A percentile compares a stretch with the other conserved stretches of the same genome.
These are phyloP conservation scores for Uloborus diversus DNA, from an alignment of 1,140 invertebrate genomes.

Conservation along the genomic window DNA sequence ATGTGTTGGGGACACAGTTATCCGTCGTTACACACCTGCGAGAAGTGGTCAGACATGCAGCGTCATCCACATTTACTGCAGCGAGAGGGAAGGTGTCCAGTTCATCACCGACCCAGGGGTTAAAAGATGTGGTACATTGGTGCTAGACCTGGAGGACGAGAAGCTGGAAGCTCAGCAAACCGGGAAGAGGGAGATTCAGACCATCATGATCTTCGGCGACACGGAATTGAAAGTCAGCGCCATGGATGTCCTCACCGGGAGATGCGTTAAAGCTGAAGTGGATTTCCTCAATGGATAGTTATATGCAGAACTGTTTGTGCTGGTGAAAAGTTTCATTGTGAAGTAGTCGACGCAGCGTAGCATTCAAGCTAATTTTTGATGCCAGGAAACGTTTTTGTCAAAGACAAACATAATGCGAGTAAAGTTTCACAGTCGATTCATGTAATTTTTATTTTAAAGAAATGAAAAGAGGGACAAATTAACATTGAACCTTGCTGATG, in stretches of 20 bases:
- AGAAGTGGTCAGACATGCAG: conserved; percentile 66
- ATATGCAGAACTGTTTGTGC: too few relatives aligned
- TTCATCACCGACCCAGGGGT: conserved; percentile 71
- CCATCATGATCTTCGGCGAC: conserved; percentile 71
- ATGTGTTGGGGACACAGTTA: conserved; percentile 68
- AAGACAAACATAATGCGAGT: too few relatives aligned
- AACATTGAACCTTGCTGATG: too few relatives aligned
- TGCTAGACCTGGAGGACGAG: conserved; percentile 66
- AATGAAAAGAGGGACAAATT: too few relatives aligned
- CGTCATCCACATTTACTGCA: conserved; percentile 70
- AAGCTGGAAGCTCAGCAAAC: background rate
- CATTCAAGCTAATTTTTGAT: too few relatives aligned
- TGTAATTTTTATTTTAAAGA: too few relatives aligned
- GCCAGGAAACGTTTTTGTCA: too few relatives aligned
- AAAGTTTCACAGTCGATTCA: too few relatives aligned
- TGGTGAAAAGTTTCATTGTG: too few relatives aligned
- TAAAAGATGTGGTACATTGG: conserved; percentile 68
- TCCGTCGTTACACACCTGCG: conserved; percentile 71
- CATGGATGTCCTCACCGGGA: conserved; percentile 68
- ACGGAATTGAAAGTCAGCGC: conserved; percentile 71
- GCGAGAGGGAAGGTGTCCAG: conserved; percentile 64
- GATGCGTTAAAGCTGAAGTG: conserved; percentile 67
- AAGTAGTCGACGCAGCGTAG: too few relatives aligned
- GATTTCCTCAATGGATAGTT: conserved; percentile 66
- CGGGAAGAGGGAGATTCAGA: conserved; percentile 67